Evolutionary conservation across 2,888 invertebrate genomes (phyloP).

Genomic region (Leucophenga maculata): DNA sequence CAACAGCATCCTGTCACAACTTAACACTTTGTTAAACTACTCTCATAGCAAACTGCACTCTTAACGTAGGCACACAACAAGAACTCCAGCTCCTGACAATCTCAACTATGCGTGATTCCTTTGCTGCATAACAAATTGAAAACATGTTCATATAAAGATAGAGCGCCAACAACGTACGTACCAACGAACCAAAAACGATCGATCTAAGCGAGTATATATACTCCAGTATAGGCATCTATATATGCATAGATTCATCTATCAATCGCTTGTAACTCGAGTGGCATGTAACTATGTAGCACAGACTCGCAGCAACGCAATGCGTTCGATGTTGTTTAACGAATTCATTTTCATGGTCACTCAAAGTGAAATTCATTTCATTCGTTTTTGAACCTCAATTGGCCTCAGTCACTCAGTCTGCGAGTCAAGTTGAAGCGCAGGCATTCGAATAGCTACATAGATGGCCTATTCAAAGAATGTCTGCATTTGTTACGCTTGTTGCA

Average conservation of each 20-base stretch:
- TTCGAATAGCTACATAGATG: background rate
- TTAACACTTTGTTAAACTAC: constrained; percentile 7
- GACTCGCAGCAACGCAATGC: constrained; percentile 18
- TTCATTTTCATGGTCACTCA: constrained; percentile 65
- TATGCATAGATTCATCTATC: background rate
- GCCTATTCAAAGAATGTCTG: background rate
- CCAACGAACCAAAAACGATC: background rate
- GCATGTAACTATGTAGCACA: background rate
- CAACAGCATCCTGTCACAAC: constrained; percentile 40
- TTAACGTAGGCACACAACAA: background rate
- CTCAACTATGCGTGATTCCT: constrained; percentile 51
- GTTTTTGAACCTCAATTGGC: constrained; percentile 7
- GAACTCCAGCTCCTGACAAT: background rate
- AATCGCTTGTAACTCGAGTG: background rate
- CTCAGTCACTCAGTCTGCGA: no score
- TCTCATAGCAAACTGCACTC: background rate
- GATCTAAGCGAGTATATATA: constrained; percentile 7
- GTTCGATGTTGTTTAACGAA: constrained; percentile 52
- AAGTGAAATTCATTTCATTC: constrained; percentile 51
- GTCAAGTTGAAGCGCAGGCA: no score
- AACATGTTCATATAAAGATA: constrained; percentile 20
- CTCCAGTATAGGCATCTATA: no score
- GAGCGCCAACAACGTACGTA: constrained; percentile 12
- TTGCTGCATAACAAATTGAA: constrained; percentile 60
- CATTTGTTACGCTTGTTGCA: constrained; percentile 12